Evolutionary conservation across 2,888 invertebrate species (phyloP), one percentile per base, ranked within the genome.

Genomic region (Tuta absoluta): DNA sequence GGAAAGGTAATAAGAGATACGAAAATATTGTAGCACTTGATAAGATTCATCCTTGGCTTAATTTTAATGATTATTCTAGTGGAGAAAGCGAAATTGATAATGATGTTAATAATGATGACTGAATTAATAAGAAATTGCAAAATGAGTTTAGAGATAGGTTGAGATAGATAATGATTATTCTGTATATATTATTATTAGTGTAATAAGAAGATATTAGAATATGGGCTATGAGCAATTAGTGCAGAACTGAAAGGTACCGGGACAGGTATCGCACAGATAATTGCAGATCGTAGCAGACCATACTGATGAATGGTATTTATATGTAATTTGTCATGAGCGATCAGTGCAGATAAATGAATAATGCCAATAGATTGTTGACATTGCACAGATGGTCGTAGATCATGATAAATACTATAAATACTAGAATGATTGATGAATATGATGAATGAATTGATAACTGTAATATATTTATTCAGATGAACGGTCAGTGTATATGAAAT

Each of bases 321-420:
- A n/a, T 23, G 21, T 12, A 2, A n/a, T 49, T 49, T 49, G 21
- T 24, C 19, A 53, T 5, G 53, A 53, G 53, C 53, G 21, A 23
- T 53, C 53, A 53, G 53, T 53, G 53, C 53, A 53, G 53, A 53
- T 12, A 12, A 24, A 28, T 24, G 53, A 53, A 53, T 14, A 23
- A 23, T 51, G 4, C 23, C 21, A 21, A 23, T 19, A n/a, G n/a
- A n/a, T 23, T 19, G 10, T 23, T 21, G 21, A n/a, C 8, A 24
- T 19, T n/a, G 28, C 53, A 53, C 28, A 53, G 53, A 53, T 53
- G 53, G 19, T n/a, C 21, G 24, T 19, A 53, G 53, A 53, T 53
- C 53, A n/a, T 53, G 19, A 23, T 23, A 24, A 24, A 53, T 53
- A 49, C n/a, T 49, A n/a, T n/a, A 49, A n/a, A n/a, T n/a, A n/a